Evolutionary conservation across 2,888 invertebrate genomes (phyloP), one percentile per base, ranked within the genome.

Genomic region (Aleiodes alternator): DNA sequence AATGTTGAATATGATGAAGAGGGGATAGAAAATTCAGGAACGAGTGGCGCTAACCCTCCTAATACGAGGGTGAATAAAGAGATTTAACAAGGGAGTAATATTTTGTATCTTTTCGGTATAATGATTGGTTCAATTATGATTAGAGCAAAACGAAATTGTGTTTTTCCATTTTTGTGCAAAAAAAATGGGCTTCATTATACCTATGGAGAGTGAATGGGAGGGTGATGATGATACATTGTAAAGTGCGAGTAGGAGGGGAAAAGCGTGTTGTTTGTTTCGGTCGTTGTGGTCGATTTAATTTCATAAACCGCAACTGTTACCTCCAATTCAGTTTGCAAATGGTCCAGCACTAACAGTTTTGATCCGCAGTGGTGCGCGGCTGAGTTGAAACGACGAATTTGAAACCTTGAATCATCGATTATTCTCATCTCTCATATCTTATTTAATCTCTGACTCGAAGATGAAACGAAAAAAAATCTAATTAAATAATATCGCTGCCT

Each of bases 241-340:
- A 73, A 50, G 38, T 64, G 23, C 23, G 59, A 38, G 38, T 8
- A 5, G 31, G 71, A 76, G 76, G 77, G 77, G 72, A 69, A 81
- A 76, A 79, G 81, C 80, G 82, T 83, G 81, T 82, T 80, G 82
- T 77, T 83, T 82, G 83, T 84, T 84, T 80, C 81, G 82, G 76
- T 84, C 83, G 80, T 80, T 81, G 82, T 81, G 86, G 83, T 82
- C 85, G 84, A 88, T 87, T 88, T 88, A 87, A 89, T 89, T 89
- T 89, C 88, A 88, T 89, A 89, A 88, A 89, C 88, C 88, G 86
- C 89, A 89, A 89, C 88, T 88, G 88, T 88, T 88, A 84, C 88
- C 87, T 83, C 23, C 87, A 83, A 86, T 87, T 87, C 85, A 82
- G 82, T 84, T 50, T 82, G 80, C 82, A 86, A 87, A 87, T 83